Base-by-base conservation (phyloP, 2,113 vertebrate genomes). In the Nansenia antarctica region DNA sequence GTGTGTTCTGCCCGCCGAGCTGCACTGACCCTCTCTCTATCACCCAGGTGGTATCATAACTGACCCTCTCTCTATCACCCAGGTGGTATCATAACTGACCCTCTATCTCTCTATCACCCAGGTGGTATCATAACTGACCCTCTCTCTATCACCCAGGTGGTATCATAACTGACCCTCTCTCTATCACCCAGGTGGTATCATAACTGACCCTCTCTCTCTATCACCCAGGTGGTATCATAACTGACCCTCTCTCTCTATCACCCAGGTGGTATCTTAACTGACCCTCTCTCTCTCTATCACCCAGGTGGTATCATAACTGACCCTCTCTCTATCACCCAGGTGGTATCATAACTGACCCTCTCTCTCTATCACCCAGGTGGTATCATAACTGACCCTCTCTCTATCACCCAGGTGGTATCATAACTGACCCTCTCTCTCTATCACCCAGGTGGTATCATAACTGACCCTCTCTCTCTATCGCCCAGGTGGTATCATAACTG, bases 121-220 rank as follows among this genome's bases (percentile, higher is more conserved):
- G 93, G 80, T 99, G 98, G 98, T 99, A 95, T 85, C 98, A 99
- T 2, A n/a, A n/a, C n/a, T n/a, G n/a, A n/a, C n/a, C n/a, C n/a
- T 66, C 31, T 45, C 3, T 37, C 32, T 32, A 1, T 15, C 59
- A 15, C 37, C 34, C 82, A 94, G 93, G 80, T 99, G 98, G 98
- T 99, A 95, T 85, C 98, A 99, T 2, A n/a, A n/a, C n/a, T n/a
- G n/a, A n/a, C n/a, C n/a, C n/a, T 66, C 31, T 45, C 3, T 37
- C 32, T 32, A 1, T 15, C 59, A 15, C 37, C 34, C 82, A 94
- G 93, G 80, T 99, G 98, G 98, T 99, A 95, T 85, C 98, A 99
- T 2, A n/a, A n/a, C n/a, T n/a, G n/a, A n/a, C n/a, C n/a, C n/a
- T n/a, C n/a, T 66, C 31, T 45, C 3, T 37, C 32, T 32, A 1